These are phyloP conservation scores for Pitangus sulphuratus DNA, from an alignment of 2,797 vertebrate species.

Conservation along the genomic window DNA sequence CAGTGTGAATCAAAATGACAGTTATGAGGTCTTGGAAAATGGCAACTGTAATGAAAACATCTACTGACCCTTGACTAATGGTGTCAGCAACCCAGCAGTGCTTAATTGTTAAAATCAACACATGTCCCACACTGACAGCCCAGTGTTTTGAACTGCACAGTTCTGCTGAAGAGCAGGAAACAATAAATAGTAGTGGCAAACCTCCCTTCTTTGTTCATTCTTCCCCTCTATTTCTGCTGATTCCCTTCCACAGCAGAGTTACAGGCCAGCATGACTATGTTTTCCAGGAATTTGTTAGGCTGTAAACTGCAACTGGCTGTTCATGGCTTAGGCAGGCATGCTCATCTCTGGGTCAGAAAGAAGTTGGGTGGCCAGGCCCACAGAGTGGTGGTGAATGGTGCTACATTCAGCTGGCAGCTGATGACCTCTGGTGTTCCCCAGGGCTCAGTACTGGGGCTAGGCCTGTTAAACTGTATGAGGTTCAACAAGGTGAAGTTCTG, in stretches of 20 bases:
- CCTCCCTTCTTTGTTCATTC: background rate
- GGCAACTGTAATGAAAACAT: slow-evolving; percentile 39
- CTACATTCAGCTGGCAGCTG: background rate
- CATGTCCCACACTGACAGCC: background rate
- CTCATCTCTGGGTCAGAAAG: background rate
- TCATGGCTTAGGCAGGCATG: background rate
- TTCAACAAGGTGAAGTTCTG: background rate
- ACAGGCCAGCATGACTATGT: background rate
- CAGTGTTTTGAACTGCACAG: background rate
- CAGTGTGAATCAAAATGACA: slow-evolving; percentile 11
- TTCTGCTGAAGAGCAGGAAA: background rate
- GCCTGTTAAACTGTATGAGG: background rate
- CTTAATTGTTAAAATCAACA: slow-evolving; percentile 62
- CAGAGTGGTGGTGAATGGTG: background rate
- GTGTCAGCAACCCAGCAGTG: slow-evolving; percentile 10
- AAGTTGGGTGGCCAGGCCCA: background rate
- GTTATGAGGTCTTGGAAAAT: slow-evolving; percentile 39
- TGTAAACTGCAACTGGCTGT: background rate
- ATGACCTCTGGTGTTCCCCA: background rate
- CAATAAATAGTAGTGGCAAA: background rate
- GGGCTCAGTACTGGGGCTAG: background rate
- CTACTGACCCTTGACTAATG: slow-evolving; percentile 50
- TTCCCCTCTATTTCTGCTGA: background rate
- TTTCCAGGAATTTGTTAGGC: background rate
- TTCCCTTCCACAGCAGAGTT: background rate